Evolutionary conservation across 2,113 vertebrate species (phyloP).

Genomic region (Climacteris rufus): DNA sequence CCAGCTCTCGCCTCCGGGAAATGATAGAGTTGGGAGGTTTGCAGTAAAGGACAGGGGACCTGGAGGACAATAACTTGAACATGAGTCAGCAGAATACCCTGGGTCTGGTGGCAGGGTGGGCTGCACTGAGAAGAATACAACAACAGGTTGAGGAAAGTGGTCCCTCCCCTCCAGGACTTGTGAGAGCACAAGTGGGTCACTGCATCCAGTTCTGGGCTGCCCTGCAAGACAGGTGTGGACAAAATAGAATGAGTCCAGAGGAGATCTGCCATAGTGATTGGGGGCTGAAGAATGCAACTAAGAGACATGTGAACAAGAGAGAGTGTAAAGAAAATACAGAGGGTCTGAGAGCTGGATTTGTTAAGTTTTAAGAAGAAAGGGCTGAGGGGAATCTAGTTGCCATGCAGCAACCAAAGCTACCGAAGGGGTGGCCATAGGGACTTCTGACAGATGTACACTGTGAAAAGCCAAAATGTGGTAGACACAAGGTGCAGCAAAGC

Average conservation of each 20-base stretch:
- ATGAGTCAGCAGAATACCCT: not conserved
- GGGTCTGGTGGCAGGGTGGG: not conserved
- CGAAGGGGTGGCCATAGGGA: not conserved
- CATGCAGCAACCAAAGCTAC: not conserved
- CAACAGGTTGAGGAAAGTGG: not conserved
- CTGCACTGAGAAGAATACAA: not conserved
- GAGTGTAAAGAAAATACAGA: not conserved
- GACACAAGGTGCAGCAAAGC: not conserved
- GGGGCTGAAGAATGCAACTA: not conserved
- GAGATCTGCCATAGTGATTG: rapidly evolving
- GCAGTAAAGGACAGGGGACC: not conserved
- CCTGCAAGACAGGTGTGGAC: not conserved
- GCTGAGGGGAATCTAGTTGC: not conserved
- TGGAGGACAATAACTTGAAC: not conserved
- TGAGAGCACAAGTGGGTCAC: not conserved
- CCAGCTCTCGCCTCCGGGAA: not conserved
- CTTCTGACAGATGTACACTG: not conserved
- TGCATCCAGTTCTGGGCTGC: not conserved
- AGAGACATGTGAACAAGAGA: not conserved
- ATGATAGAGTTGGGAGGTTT: rapidly evolving
- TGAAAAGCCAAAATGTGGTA: not conserved
- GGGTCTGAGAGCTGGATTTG: not conserved
- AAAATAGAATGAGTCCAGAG: not conserved
- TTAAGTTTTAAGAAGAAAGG: not conserved
- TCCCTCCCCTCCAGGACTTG: not conserved